Percentiles rank a stretch among this genome's conserved stretches.
These are phyloP conservation scores for Lutjanus campechanus DNA, from an alignment of 2,797 vertebrate genomes.

Conservation along the genomic window DNA sequence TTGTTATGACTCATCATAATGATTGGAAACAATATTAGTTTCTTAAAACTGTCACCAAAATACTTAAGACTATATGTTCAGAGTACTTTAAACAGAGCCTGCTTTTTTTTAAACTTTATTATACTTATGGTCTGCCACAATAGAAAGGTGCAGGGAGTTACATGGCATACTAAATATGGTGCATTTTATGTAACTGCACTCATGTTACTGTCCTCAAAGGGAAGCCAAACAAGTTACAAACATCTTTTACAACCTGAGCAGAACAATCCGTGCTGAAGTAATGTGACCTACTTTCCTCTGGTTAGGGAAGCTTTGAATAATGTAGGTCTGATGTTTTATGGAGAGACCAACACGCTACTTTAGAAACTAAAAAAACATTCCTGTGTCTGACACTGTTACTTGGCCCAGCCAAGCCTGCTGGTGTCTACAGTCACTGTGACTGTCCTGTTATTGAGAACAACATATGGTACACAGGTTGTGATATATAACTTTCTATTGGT, in stretches of 20 bases:
- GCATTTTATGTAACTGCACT: not conserved
- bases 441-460: not conserved
- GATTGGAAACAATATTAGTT: no score
- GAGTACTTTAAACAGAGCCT: no score
- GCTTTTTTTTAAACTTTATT: no score
- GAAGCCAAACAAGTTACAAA: not conserved
- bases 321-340: conserved; percentile 23
- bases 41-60: not conserved
- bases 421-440: not conserved
- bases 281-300: conserved; percentile 48
- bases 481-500: not conserved
- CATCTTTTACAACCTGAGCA: not conserved
- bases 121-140: no score
- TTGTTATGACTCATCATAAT: no score
- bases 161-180: no score
- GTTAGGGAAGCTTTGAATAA: conserved; percentile 19
- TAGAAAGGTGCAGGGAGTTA: no score
- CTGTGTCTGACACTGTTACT: not conserved
- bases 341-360: not conserved
- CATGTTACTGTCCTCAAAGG: not conserved
- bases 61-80: not conserved
- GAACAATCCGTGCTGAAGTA: conserved; percentile 13
- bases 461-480: not conserved
- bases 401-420: not conserved
- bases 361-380: not conserved